phyloP scores from a whole-genome alignment of 2,797 vertebrate species.

The Apodemus agrarius region DNA sequence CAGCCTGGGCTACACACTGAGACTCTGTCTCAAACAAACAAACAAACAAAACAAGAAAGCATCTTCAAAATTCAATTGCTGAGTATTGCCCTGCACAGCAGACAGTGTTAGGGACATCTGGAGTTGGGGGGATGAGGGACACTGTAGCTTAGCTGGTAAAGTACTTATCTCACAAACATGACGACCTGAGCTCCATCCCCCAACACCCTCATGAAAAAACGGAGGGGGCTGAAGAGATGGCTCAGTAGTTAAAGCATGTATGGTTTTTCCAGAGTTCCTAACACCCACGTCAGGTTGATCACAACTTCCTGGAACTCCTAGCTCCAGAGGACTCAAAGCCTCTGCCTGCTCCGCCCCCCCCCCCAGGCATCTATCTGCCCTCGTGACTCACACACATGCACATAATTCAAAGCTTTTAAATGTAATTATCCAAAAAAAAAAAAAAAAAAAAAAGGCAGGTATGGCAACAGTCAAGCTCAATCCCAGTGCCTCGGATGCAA shows the following conservation, averaged over 20 bases:
- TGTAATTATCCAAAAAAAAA: not conserved
- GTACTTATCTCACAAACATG: not conserved
- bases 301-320: not conserved
- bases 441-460: too few relatives aligned
- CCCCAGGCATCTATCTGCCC: not conserved
- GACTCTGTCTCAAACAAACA: not conserved
- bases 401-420: not conserved
- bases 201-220: not conserved
- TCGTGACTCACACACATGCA: too few relatives aligned
- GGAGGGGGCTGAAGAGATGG: not conserved
- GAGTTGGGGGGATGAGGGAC: not conserved
- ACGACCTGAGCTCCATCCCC: not conserved
- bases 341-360: too few relatives aligned
- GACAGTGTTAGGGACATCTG: not conserved
- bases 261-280: not conserved
- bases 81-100: not conserved
- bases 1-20: not conserved
- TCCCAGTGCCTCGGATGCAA: not conserved
- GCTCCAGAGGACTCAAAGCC: not conserved
- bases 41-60: not conserved
- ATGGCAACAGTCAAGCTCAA: not conserved
- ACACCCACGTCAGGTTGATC: not conserved
- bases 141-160: not conserved
- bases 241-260: not conserved
- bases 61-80: not conserved